Evolutionary conservation across 2,797 vertebrate species (phyloP).

Genomic region (Emydoidea blandingii): DNA sequence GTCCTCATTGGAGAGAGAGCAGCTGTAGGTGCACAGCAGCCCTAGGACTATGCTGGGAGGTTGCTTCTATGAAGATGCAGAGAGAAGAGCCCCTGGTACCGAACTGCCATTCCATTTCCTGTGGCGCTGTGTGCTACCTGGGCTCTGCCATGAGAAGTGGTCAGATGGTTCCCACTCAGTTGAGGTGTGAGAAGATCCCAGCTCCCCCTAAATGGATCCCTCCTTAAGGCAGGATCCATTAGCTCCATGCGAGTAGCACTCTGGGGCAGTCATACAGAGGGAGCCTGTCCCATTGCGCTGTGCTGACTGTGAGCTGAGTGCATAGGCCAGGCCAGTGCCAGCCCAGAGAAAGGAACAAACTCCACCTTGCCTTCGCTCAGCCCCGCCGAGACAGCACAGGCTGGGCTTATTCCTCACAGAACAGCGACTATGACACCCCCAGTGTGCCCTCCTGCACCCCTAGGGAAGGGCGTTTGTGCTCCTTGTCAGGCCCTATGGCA

Average conservation of each 20-base stretch:
- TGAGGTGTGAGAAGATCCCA: background rate
- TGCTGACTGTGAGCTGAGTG: background rate
- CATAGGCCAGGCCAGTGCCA: too few species aligned
- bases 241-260: background rate
- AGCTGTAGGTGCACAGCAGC: background rate
- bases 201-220: background rate
- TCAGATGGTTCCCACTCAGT: too few species aligned
- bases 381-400: background rate
- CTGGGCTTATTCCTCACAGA: background rate
- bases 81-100: background rate
- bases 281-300: background rate
- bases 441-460: background rate
- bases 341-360: background rate
- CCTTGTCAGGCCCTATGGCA: too few species aligned
- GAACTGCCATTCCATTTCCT: background rate
- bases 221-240: background rate
- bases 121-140: background rate
- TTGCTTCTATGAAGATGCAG: accelerated
- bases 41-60: too few species aligned
- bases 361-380: background rate
- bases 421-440: background rate
- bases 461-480: background rate
- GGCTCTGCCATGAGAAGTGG: too few species aligned
- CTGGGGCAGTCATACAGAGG: background rate
- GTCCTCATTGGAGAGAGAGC: background rate